Evolutionary conservation across 1,140 invertebrate species (phyloP).

Genomic region (Branchinecta lindahli): DNA sequence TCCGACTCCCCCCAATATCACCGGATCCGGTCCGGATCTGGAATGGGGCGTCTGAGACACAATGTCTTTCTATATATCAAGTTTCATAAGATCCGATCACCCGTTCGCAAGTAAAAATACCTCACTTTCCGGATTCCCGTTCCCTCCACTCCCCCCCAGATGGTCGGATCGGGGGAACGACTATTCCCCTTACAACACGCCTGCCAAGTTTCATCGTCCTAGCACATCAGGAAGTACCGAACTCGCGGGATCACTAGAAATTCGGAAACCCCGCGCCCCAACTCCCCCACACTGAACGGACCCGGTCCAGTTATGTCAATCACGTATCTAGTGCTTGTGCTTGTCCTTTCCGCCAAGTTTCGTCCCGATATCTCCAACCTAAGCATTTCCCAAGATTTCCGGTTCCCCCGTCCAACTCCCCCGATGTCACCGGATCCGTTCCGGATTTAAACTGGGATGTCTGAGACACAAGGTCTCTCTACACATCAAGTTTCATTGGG

Average conservation of each 20-base stretch:
- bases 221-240: background rate
- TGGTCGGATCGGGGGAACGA: background rate
- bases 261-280: no score
- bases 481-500: constrained; percentile 5
- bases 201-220: background rate
- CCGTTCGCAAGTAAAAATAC: constrained; percentile 1
- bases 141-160: background rate
- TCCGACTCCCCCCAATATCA: background rate
- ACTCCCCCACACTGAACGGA: background rate
- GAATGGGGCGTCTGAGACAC: background rate
- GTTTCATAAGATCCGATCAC: constrained; percentile 8
- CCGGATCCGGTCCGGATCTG: no score
- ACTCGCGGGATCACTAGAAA: constrained; percentile 1
- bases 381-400: no score
- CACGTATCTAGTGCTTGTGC: no score
- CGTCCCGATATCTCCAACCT: no score
- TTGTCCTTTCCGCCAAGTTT: no score
- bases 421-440: constrained; percentile 3
- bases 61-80: constrained; percentile 9
- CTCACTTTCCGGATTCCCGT: background rate
- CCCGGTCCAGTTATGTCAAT: no score
- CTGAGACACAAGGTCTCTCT: background rate
- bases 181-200: background rate
- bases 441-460: background rate
- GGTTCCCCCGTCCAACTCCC: background rate